Evolutionary conservation across 2,113 vertebrate species (phyloP).

Genomic region (Caloenas nicobarica): DNA sequence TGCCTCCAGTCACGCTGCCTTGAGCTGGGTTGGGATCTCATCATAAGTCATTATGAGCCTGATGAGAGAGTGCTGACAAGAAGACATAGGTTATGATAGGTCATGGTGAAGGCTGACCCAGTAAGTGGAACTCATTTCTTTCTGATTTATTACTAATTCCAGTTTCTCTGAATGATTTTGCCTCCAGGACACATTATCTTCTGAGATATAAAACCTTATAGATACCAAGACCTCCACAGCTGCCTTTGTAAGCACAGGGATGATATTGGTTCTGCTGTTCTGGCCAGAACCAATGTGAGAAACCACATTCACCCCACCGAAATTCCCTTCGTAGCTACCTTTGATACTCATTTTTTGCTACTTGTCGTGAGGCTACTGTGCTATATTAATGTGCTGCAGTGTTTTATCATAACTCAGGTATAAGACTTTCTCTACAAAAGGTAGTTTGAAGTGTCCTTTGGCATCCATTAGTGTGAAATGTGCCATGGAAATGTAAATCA

Average conservation of each 20-base stretch:
- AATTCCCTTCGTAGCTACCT: neutral
- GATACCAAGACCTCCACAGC: neutral
- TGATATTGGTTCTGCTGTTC: neutral
- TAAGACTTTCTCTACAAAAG: neutral
- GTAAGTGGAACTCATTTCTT: conserved; percentile 20
- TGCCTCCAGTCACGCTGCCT: neutral
- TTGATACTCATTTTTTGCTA: neutral
- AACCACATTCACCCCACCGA: neutral
- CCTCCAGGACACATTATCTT: neutral
- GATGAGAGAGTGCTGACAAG: neutral
- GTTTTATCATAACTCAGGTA: neutral
- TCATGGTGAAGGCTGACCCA: neutral
- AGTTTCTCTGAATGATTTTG: neutral
- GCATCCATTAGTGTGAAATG: neutral
- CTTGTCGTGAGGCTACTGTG: neutral
- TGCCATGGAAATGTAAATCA: conserved; percentile 17
- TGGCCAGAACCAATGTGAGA: neutral
- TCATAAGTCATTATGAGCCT: neutral
- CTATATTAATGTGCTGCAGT: neutral
- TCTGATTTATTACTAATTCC: conserved; percentile 7
- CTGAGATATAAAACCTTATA: neutral
- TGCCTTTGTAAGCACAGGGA: neutral
- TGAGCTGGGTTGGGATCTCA: neutral
- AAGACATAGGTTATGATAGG: neutral
- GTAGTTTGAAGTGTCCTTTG: conserved; percentile 17